Evolutionary conservation across 2,888 invertebrate genomes (phyloP), one percentile per base, ranked within the genome.

Genomic region (Entomobrya proxima): DNA sequence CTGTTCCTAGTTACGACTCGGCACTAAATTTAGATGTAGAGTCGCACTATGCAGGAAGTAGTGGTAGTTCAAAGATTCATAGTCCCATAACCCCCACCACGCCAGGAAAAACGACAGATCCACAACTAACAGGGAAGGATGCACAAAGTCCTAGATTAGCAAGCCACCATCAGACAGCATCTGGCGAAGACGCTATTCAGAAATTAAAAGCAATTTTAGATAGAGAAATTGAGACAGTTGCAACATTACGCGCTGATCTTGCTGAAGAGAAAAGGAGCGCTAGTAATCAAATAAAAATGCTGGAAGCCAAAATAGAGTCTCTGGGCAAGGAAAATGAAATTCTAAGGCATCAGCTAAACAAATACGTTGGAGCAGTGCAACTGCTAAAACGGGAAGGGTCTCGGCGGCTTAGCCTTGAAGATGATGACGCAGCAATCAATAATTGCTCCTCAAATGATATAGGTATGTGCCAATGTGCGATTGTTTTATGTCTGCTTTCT

Each of bases 281-380:
- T 44, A 88, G 90, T 44, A 91, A 91, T 35, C 92, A 92, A 82
- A 90, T 91, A 21, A 92, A 92, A 78, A 91, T 92, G 67, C 91
- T 92, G 27, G 91, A 92, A 58, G 90, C 91, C 89, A 94, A 94
- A 89, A 92, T 95, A 72, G 93, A 94, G 91, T 93, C 95, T 89
- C 91, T 95, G 75, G 94, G 85, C 91, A 95, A 96, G 91, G 97
- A 97, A 92, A 97, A 97, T 92, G 95, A 96, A 88, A 93, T 95
- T 88, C 92, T 97, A 89, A 96, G 96, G 91, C 96, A 96, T 90
- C 97, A 97, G 91, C 92, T 97, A 84, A 94, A 95, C 90, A 96
- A 96, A 91, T 97, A 97, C 92, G 95, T 97, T 89, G 95, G 95
- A 77, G 97, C 97, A n/a, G 96, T 97, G 50, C 96, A 96, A 93